Conservation (phyloP, 2,888 invertebrate genomes). For the Deilephila elpenor region DNA sequence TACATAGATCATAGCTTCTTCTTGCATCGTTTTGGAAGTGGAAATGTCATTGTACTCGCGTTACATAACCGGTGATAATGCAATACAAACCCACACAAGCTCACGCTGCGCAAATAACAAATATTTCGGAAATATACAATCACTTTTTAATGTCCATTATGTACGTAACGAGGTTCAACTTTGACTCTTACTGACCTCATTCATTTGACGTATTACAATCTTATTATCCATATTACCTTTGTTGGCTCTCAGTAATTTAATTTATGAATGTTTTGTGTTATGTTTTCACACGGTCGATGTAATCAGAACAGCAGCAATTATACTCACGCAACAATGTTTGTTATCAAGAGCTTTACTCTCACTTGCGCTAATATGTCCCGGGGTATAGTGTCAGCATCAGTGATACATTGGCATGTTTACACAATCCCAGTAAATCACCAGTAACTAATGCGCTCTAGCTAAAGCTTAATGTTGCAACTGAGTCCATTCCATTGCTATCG, state of each 20-base stretch:
- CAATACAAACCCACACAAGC: neutral
- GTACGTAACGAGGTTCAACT: neutral
- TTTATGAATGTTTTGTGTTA: no score
- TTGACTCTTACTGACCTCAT: neutral
- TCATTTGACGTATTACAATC: neutral
- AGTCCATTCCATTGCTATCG: neutral
- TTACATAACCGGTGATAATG: neutral
- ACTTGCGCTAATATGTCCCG: neutral
- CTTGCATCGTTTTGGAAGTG: no score
- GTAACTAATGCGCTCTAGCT: neutral
- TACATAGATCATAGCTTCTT: no score
- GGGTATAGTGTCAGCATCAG: no score
- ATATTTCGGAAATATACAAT: neutral
- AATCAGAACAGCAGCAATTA: no score
- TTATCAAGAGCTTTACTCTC: neutral
- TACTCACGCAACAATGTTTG: neutral
- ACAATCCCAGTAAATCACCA: neutral
- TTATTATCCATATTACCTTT: neutral
- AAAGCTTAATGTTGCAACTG: neutral
- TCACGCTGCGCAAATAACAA: neutral
- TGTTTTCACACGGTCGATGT: no score
- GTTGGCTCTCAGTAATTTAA: no score
- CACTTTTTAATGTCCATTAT: neutral
- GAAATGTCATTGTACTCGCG: neutral
- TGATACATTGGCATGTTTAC: neutral